Percentiles rank a stretch among this genome's conserved stretches.
Evolutionary conservation across 1,140 invertebrate species (phyloP).

Genomic region (Epicauta chinensis): DNA sequence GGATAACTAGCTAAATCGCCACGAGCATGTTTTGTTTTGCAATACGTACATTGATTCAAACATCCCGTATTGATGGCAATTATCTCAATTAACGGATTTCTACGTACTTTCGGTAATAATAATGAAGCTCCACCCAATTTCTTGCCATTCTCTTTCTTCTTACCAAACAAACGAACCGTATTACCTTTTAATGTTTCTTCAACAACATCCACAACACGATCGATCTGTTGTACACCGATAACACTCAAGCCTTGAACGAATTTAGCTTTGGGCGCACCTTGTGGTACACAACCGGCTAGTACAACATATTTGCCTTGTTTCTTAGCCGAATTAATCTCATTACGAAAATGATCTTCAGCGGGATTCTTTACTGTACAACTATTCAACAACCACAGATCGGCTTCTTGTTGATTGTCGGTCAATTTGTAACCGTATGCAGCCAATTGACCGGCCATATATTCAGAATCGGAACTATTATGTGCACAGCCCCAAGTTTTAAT

Average conservation of each 20-base stretch:
- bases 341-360: constrained; percentile 92
- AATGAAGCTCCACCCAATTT: constrained; percentile 84
- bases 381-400: constrained; percentile 93
- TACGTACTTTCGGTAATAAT: constrained; percentile 85
- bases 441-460: constrained; percentile 96
- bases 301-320: constrained; percentile 78
- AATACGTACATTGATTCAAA: constrained; percentile 97
- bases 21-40: constrained; percentile 96
- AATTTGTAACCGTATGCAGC: constrained; percentile 81
- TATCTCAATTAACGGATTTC: constrained; percentile 95
- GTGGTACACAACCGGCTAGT: constrained; percentile 94
- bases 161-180: constrained; percentile 72
- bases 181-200: constrained; percentile 95
- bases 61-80: constrained; percentile 98
- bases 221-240: constrained; percentile 96
- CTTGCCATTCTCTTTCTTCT: constrained; percentile 73
- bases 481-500: constrained; percentile 98
- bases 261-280: constrained; percentile 69
- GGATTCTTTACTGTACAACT: constrained; percentile 98
- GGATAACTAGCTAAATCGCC: constrained; percentile 93
- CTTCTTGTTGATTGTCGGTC: constrained; percentile 72
- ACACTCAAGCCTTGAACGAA: constrained; percentile 82
- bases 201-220: constrained; percentile 96
- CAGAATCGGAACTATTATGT: constrained; percentile 93
- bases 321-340: constrained; percentile 79